phyloP scores from a whole-genome alignment of 2,888 invertebrate genomes.

The Trichogramma evanescens region DNA sequence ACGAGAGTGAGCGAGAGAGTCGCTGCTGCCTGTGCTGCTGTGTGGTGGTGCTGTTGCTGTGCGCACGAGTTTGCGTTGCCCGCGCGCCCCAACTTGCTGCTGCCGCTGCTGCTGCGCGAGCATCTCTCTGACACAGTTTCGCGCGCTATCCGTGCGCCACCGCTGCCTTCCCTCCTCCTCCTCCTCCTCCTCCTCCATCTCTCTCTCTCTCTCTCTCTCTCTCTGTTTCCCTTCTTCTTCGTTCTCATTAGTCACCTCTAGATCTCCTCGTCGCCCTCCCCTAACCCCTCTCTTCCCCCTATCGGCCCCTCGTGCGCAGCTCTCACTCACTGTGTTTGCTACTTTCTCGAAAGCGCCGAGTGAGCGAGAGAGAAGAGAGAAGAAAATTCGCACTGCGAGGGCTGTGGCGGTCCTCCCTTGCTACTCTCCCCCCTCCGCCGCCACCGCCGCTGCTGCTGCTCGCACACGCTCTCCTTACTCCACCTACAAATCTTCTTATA shows the following conservation, averaged over 20 bases:
- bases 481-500: too few relatives aligned
- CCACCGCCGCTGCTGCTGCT: not conserved
- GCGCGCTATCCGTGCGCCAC: too few relatives aligned
- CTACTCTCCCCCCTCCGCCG: conserved; percentile 5
- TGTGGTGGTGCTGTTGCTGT: too few relatives aligned
- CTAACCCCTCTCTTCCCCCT: not conserved
- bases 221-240: conserved; percentile 13
- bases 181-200: not conserved
- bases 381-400: not conserved
- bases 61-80: too few relatives aligned
- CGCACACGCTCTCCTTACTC: conserved; percentile 6
- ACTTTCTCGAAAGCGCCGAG: not conserved
- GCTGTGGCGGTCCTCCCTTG: conserved; percentile 37
- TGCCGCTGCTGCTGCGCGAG: too few relatives aligned
- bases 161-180: not conserved
- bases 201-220: conserved; percentile 1
- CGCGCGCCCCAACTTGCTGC: too few relatives aligned
- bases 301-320: too few relatives aligned
- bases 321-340: too few relatives aligned
- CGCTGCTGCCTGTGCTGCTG: too few relatives aligned
- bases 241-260: not conserved
- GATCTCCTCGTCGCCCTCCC: not conserved
- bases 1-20: too few relatives aligned
- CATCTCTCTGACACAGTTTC: too few relatives aligned
- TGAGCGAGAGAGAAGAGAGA: not conserved